A percentile compares a stretch with the other conserved stretches of the same genome.
phyloP scores from a whole-genome alignment of 2,888 invertebrate genomes.

The Sarcophaga rosellei region DNA sequence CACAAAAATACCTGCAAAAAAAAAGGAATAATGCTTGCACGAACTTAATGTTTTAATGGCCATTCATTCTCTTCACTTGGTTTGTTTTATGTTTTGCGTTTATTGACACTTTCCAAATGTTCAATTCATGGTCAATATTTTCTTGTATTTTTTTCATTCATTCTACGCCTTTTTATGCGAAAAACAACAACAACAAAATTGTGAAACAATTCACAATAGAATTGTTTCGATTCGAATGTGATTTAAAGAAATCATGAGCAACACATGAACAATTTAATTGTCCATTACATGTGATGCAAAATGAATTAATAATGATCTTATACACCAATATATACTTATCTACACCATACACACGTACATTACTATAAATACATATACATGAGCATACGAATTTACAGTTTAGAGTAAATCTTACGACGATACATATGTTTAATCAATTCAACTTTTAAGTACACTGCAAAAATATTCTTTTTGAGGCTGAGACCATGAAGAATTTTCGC shows the following conservation, averaged over 20 bases:
- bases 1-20: constrained; percentile 25
- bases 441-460: constrained; percentile 38
- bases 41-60: constrained; percentile 51
- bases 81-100: constrained; percentile 58
- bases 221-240: constrained; percentile 28
- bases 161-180: constrained; percentile 44
- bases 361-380: too few relatives aligned
- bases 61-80: neutral
- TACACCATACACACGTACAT: neutral
- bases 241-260: constrained; percentile 6
- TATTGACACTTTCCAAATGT: constrained; percentile 67
- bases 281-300: constrained; percentile 61
- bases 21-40: constrained; percentile 52
- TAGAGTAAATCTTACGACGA: constrained; percentile 25
- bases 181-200: neutral
- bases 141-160: constrained; percentile 8
- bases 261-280: constrained; percentile 63
- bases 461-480: neutral
- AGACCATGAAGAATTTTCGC: too few relatives aligned
- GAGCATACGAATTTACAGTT: constrained; percentile 7
- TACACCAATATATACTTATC: constrained; percentile 11
- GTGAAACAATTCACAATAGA: constrained; percentile 48
- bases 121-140: constrained; percentile 63
- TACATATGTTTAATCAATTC: neutral
- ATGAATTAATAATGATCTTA: constrained; percentile 62